Conservation (phyloP, 2,888 invertebrate species). For the Harpalus rufipes region DNA sequence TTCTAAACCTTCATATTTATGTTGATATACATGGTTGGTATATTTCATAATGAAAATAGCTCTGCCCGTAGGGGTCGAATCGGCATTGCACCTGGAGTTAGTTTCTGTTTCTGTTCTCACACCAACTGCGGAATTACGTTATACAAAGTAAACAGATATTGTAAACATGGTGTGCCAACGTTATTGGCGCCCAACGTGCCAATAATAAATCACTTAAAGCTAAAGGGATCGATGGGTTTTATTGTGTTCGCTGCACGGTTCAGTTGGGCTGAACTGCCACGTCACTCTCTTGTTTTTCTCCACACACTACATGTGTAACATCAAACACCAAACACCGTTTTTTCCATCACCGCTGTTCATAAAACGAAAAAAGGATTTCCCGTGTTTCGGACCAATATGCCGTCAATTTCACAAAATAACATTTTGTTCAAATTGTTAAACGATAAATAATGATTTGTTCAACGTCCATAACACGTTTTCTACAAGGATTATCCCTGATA, state of each 20-base stretch:
- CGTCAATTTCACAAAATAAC: too few relatives aligned
- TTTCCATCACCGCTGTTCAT: neutral
- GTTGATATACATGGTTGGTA: too few relatives aligned
- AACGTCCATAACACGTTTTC: too few relatives aligned
- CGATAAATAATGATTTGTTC: too few relatives aligned
- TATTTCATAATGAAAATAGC: too few relatives aligned
- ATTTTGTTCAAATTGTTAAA: too few relatives aligned
- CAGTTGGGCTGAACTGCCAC: slow-evolving; percentile 28
- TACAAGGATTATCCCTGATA: too few relatives aligned
- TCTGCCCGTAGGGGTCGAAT: neutral
- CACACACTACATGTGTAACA: slow-evolving; percentile 28
- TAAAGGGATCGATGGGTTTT: slow-evolving; percentile 59
- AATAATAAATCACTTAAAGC: slow-evolving; percentile 62
- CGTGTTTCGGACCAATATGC: too few relatives aligned
- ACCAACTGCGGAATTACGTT: slow-evolving; percentile 50
- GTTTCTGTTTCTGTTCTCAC: slow-evolving; percentile 31
- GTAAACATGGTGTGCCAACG: slow-evolving; percentile 56
- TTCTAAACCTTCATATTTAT: too few relatives aligned
- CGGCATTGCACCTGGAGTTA: neutral
- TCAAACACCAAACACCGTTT: neutral
- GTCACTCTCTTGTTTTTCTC: slow-evolving; percentile 33
- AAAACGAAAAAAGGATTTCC: neutral
- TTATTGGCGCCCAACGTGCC: slow-evolving; percentile 60
- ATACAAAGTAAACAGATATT: slow-evolving; percentile 62
- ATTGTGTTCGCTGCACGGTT: slow-evolving; percentile 23